These are phyloP conservation scores for Macaca fascicularis DNA, from an alignment of 2,113 vertebrate genomes.

Conservation along the genomic window DNA sequence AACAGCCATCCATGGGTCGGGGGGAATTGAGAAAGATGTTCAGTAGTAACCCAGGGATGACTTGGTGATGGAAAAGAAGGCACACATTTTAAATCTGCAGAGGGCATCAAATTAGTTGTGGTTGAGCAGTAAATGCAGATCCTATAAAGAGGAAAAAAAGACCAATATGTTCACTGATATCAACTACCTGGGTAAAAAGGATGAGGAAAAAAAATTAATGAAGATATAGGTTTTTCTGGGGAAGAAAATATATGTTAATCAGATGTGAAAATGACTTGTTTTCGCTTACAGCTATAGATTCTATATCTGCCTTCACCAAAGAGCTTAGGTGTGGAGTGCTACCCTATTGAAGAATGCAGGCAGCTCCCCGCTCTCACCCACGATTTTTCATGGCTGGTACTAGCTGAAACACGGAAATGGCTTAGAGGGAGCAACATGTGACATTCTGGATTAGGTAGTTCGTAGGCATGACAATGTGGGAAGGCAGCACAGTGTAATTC, in stretches of 20 bases:
- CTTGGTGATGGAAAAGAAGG: background rate
- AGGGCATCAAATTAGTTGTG: background rate
- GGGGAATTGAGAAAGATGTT: background rate
- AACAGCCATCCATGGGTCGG: background rate
- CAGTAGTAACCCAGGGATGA: background rate
- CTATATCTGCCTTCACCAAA: background rate
- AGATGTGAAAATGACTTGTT: background rate
- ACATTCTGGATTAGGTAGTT: background rate
- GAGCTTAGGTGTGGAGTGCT: fast-evolving
- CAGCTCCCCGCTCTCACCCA: no score
- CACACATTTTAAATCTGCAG: background rate
- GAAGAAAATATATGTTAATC: background rate
- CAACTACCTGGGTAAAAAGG: background rate
- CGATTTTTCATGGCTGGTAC: background rate
- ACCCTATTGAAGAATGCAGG: background rate
- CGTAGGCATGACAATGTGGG: fast-evolving
- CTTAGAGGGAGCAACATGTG: background rate
- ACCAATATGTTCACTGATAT: background rate
- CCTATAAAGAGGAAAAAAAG: background rate
- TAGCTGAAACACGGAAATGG: background rate
- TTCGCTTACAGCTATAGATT: fast-evolving
- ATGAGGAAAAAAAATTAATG: background rate
- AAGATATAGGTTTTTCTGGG: background rate
- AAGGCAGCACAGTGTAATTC: background rate
- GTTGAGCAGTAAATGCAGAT: background rate